These are phyloP conservation scores for Thripadectes ignobilis DNA, from an alignment of 2,797 vertebrate species.

Conservation along the genomic window DNA sequence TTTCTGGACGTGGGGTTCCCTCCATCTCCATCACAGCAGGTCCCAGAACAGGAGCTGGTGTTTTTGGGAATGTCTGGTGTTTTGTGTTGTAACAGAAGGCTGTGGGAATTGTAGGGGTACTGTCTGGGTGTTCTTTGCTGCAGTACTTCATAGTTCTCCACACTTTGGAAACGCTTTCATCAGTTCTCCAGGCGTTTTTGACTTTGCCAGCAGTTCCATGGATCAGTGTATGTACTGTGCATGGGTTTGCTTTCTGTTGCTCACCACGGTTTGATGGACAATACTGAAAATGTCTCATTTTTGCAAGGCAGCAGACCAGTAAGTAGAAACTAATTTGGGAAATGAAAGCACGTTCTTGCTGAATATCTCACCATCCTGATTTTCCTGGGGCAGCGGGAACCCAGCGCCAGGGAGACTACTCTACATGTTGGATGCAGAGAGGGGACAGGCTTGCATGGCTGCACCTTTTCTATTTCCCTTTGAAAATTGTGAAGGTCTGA, in stretches of 20 bases:
- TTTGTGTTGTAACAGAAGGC: too few species aligned
- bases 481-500: background rate
- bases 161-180: background rate
- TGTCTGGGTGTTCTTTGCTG: background rate
- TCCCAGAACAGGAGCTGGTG: background rate
- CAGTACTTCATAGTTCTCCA: background rate
- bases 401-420: background rate
- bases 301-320: background rate
- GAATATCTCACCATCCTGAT: background rate
- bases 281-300: background rate
- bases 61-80: background rate
- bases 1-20: background rate
- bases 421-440: background rate
- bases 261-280: fast-evolving
- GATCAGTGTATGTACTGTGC: background rate
- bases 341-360: background rate
- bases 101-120: background rate
- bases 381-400: background rate
- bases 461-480: background rate
- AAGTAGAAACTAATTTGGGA: background rate
- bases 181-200: background rate
- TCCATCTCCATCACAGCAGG: background rate
- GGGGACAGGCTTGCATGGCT: background rate
- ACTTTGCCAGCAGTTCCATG: background rate
- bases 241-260: background rate